Base-by-base conservation (phyloP, 2,888 invertebrate species). In the Cephus sareptanus region DNA sequence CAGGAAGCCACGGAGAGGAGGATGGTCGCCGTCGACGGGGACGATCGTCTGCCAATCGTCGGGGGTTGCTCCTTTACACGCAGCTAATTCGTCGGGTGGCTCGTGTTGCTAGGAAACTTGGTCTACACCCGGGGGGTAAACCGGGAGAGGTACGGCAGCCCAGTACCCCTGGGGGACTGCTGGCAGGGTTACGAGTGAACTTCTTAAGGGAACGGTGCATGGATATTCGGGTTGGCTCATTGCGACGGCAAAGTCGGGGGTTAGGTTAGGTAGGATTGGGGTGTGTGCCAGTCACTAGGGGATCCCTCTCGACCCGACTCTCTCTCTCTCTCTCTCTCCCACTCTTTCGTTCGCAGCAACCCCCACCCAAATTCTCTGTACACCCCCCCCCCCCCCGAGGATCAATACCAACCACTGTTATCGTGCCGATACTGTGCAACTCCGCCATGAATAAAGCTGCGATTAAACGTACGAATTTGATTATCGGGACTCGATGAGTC, bases 341-440 rank as follows among this genome's bases (percentile, higher is more conserved):
- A 77, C 80, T 73, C 75, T 77, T 73, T 80, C 82, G 82, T 78
- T 81, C 81, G 79, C 82, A 75, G 56, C 76, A 76, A 73, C 79
- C 69, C 37, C n/a, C 31, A 33, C 9, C 56, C 56, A 0, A 56
- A 56, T 56, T 23, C 56, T 23, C 79, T 79, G 83, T 80, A 83
- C 85, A 85, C 87, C 87, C 86, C 12, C 35, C 35, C 84, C 87
- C 87, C 86, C 12, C 35, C 35, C 84, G 82, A 88, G 89, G 90
- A 90, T 91, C 90, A 89, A 91, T 91, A 91, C 89, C 83, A 87
- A 87, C 86, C 88, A 83, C 86, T 86, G 89, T 91, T 91, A 90
- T 91, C 90, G 89, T 89, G 86, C 88, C 88, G 89, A 89, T 89
- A 89, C 87, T 86, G 84, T 83, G 81, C 81, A 79, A 76, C 71